phyloP scores from a whole-genome alignment of 2,113 vertebrate genomes.

The Thymallus thymallus region DNA sequence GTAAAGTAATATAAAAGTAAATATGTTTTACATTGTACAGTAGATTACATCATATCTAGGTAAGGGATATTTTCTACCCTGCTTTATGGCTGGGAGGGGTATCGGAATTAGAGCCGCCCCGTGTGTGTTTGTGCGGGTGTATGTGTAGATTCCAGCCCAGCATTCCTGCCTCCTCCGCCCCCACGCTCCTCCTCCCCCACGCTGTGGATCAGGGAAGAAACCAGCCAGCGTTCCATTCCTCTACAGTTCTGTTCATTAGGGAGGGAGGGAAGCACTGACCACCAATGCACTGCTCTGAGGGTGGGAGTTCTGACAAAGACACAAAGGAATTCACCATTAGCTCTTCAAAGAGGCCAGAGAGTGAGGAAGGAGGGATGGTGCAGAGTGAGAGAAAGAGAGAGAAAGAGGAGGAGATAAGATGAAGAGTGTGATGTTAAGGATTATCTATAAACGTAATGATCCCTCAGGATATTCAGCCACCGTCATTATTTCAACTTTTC shows the following conservation, averaged over 20 bases:
- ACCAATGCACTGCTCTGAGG: constrained; percentile 29
- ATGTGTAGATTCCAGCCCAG: constrained; percentile 4
- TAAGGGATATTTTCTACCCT: not conserved
- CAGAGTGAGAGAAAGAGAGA: not conserved
- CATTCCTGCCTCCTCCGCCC: constrained; percentile 37
- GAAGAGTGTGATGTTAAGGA: not conserved
- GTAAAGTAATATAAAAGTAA: not conserved
- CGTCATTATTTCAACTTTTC: not conserved
- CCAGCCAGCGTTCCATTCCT: constrained; percentile 12
- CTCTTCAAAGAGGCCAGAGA: constrained; percentile 38
- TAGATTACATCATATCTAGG: not conserved
- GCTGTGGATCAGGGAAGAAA: constrained; percentile 29
- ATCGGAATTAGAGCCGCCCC: not conserved
- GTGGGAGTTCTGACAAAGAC: constrained; percentile 41
- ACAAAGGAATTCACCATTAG: constrained; percentile 55
- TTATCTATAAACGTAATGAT: not conserved
- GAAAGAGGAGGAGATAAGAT: not conserved
- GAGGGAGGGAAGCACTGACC: constrained; percentile 37
- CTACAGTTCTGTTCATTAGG: constrained; percentile 48
- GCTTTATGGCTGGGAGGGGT: not conserved
- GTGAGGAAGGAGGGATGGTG: not conserved
- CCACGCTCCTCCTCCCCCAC: constrained; percentile 33
- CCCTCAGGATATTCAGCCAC: not conserved
- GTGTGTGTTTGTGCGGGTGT: constrained; percentile 10
- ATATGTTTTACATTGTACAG: too few species aligned